Conservation (phyloP, 2,888 invertebrate species). For the Sicus ferrugineus region DNA sequence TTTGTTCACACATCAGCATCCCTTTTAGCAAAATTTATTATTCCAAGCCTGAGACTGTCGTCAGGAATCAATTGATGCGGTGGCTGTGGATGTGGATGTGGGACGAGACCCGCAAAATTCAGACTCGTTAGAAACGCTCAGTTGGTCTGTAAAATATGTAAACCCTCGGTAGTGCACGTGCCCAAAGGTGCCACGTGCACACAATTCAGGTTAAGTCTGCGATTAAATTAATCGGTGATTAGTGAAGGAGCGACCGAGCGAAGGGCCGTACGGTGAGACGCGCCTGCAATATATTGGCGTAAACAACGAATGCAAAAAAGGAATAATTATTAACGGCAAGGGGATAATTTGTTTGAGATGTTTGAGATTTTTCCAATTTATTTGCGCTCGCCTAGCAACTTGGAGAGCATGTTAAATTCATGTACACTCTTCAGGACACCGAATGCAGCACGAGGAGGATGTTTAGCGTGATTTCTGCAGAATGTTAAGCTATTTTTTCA, state of each 20-base stretch:
- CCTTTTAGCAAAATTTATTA: slow-evolving; percentile 48
- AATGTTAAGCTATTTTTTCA: neutral
- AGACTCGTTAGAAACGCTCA: slow-evolving; percentile 52
- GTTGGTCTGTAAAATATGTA: slow-evolving; percentile 47
- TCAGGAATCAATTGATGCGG: slow-evolving; percentile 52
- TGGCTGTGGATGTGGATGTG: slow-evolving; percentile 49
- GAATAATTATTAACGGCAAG: slow-evolving; percentile 24
- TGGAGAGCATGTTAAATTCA: neutral
- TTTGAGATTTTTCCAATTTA: slow-evolving; percentile 21
- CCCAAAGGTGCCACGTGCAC: slow-evolving; percentile 55
- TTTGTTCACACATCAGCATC: slow-evolving; percentile 50
- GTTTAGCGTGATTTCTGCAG: too few relatives aligned
- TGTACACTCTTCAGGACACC: neutral
- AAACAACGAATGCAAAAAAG: slow-evolving; percentile 27
- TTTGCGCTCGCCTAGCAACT: slow-evolving; percentile 18
- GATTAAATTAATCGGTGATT: slow-evolving; percentile 65
- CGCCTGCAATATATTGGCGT: slow-evolving; percentile 34
- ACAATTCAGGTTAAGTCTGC: slow-evolving; percentile 63
- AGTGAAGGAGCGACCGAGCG: slow-evolving; percentile 61
- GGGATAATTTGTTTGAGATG: slow-evolving; percentile 23
- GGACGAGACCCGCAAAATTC: slow-evolving; percentile 51
- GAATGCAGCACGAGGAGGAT: too few relatives aligned
- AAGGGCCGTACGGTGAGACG: slow-evolving; percentile 51
- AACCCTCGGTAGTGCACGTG: slow-evolving; percentile 55
- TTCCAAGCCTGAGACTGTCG: slow-evolving; percentile 54